A percentile compares a stretch with the other conserved stretches of the same genome.
These are phyloP conservation scores for Coenonympha glycerion DNA, from an alignment of 2,888 invertebrate species.

Conservation along the genomic window DNA sequence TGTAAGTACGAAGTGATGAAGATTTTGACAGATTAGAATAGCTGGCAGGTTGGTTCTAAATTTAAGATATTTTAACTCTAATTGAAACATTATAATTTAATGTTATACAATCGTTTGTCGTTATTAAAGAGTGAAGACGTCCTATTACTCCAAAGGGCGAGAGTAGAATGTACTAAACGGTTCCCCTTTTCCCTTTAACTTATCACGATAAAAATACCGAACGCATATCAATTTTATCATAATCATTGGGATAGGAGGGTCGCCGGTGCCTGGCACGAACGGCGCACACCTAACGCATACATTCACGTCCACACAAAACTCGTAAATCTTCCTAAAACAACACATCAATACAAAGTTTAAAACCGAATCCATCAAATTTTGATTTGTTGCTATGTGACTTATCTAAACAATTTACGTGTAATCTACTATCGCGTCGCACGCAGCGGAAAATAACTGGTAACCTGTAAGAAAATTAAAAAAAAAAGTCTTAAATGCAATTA, in stretches of 20 bases:
- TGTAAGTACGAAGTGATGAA: constrained; percentile 41
- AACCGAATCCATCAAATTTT: neutral
- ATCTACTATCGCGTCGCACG: neutral
- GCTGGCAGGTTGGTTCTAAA: constrained; percentile 63
- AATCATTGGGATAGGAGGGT: constrained; percentile 48
- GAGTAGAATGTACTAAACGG: constrained; percentile 24
- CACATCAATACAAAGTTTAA: neutral
- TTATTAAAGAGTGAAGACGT: neutral
- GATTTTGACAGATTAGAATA: constrained; percentile 67
- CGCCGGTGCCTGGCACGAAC: constrained; percentile 57
- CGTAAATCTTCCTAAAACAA: neutral
- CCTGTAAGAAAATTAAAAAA: neutral
- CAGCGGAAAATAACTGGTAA: neutral
- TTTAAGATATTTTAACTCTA: constrained; percentile 27
- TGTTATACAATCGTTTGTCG: neutral
- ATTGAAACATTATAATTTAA: no score
- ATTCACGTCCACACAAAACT: neutral
- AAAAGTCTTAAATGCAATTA: neutral
- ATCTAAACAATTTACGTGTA: neutral
- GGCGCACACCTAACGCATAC: constrained; percentile 19
- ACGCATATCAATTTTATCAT: constrained; percentile 57
- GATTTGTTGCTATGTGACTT: constrained; percentile 2
- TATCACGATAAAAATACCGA: constrained; percentile 29
- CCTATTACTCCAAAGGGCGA: constrained; percentile 5
- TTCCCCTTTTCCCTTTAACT: constrained; percentile 43